Percentiles rank a stretch among this genome's conserved stretches.
These are phyloP conservation scores for Larimichthys polyactis DNA, from an alignment of 2,113 vertebrate genomes.

Conservation along the genomic window DNA sequence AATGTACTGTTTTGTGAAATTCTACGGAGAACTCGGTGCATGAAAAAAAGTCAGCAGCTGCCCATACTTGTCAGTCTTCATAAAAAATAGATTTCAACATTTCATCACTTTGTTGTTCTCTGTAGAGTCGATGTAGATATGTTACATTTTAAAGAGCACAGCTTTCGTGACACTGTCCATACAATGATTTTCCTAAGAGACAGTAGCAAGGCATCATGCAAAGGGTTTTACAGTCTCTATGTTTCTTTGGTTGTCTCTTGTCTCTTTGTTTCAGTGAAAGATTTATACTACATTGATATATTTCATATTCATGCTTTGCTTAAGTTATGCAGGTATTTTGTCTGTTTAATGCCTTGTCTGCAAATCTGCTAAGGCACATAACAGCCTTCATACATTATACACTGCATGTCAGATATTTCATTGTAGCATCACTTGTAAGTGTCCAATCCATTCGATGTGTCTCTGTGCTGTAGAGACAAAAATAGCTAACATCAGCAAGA, in stretches of 20 bases:
- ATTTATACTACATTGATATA: constrained; percentile 8
- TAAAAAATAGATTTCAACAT: constrained; percentile 54
- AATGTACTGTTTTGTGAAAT: constrained; percentile 40
- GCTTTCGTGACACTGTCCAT: neutral
- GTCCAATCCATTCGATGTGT: neutral
- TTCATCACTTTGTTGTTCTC: constrained; percentile 18
- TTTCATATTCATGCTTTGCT: neutral
- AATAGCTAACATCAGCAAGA: neutral
- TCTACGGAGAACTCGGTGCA: constrained; percentile 16
- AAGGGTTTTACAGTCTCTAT: neutral
- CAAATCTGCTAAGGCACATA: neutral
- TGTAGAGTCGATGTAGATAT: constrained; percentile 14
- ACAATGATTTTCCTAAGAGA: neutral
- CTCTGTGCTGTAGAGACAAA: neutral
- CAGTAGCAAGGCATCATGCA: neutral
- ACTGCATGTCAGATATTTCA: neutral
- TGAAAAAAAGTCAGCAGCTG: constrained; percentile 57
- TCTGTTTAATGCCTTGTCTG: neutral
- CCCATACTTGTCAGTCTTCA: constrained; percentile 39
- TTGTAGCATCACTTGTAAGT: neutral
- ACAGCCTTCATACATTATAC: neutral
- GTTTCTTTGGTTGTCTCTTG: neutral
- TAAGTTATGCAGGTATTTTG: neutral
- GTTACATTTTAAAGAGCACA: constrained; percentile 27
- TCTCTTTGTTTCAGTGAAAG: neutral